A percentile compares a stretch with the other conserved stretches of the same genome.
Conservation (phyloP, 2,888 invertebrate genomes). For the Tenthredo livida region DNA sequence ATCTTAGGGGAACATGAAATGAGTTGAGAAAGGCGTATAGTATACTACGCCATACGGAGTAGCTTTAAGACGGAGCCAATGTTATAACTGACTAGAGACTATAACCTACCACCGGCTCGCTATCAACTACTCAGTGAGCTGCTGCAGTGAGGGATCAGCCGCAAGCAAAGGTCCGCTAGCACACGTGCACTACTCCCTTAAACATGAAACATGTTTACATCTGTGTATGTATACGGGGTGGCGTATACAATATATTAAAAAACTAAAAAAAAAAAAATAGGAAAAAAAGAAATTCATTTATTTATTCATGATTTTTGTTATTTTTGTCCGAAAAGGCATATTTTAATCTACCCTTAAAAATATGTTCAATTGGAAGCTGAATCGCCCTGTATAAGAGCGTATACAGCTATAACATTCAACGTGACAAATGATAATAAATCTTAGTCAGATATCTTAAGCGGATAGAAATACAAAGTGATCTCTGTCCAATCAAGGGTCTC, state of each 20-base stretch:
- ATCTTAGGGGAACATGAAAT: constrained; percentile 33
- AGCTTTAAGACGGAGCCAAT: neutral
- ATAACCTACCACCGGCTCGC: neutral
- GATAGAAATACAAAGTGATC: constrained; percentile 7
- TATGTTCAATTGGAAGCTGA: too few species aligned
- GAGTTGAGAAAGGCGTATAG: neutral
- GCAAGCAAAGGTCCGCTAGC: neutral
- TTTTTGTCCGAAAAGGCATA: too few species aligned
- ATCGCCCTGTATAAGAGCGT: too few species aligned
- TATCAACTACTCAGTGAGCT: neutral
- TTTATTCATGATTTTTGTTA: too few species aligned
- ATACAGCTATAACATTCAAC: neutral
- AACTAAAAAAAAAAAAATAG: too few species aligned
- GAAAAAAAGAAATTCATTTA: too few species aligned
- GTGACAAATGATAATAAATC: constrained; percentile 1
- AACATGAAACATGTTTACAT: neutral
- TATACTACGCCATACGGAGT: neutral
- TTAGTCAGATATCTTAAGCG: neutral
- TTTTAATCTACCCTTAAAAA: too few species aligned
- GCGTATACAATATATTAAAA: neutral
- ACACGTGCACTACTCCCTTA: neutral
- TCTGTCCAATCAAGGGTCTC: constrained; percentile 22
- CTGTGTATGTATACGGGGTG: neutral
- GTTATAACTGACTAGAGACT: neutral
- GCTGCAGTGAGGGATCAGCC: too few species aligned